A percentile compares a stretch with the other conserved stretches of the same genome.
Evolutionary conservation across 1,140 invertebrate genomes (phyloP).

Genomic region (Apolygus lucorum): DNA sequence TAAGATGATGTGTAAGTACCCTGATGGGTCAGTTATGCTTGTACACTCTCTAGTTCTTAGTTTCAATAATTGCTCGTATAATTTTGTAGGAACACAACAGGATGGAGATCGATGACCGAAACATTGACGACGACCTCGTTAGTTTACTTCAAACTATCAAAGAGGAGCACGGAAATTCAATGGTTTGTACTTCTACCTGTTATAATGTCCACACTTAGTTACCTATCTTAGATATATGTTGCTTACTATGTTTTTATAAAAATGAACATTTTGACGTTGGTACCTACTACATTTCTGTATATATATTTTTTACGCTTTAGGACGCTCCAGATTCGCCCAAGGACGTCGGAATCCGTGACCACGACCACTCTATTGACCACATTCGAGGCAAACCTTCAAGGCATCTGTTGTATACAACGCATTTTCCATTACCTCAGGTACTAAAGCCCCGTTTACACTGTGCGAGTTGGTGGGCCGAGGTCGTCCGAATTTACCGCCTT

Average conservation of each 20-base stretch:
- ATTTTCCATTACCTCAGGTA: slow-evolving; percentile 80
- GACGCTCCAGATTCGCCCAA: slow-evolving; percentile 78
- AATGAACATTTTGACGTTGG: no score
- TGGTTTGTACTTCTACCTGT: slow-evolving; percentile 46
- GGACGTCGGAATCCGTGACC: slow-evolving; percentile 43
- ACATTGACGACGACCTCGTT: slow-evolving; percentile 85
- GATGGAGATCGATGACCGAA: slow-evolving; percentile 80
- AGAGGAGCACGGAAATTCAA: slow-evolving; percentile 78
- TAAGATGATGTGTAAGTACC: no score
- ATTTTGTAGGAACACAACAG: slow-evolving; percentile 11
- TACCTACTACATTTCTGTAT: no score
- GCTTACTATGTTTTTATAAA: no score
- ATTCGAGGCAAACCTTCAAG: slow-evolving; percentile 50
- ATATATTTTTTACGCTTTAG: slow-evolving; percentile 27
- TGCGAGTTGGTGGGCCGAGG: background rate
- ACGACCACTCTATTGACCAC: slow-evolving; percentile 26
- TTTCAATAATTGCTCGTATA: no score
- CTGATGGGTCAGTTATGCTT: no score
- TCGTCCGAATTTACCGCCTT: background rate
- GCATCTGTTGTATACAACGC: slow-evolving; percentile 81
- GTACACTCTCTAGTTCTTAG: no score
- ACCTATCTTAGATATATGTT: background rate
- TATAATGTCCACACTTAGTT: background rate
- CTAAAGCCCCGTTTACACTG: slow-evolving; percentile 2
- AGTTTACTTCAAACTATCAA: slow-evolving; percentile 86